Evolutionary conservation across 1,140 invertebrate species (phyloP).

Genomic region (Ceratitis capitata): DNA sequence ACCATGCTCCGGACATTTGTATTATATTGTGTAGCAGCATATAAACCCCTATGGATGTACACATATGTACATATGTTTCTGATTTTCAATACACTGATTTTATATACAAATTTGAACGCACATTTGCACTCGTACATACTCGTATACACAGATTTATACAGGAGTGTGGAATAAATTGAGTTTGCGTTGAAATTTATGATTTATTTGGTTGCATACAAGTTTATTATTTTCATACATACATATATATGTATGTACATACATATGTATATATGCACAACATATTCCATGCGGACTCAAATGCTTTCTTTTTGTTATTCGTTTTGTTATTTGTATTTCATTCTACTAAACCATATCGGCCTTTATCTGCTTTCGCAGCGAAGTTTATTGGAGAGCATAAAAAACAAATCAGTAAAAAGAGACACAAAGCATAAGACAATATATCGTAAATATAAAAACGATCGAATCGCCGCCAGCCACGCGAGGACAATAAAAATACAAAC

Average conservation of each 20-base stretch:
- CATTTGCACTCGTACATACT: neutral
- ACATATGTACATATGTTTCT: too few relatives aligned
- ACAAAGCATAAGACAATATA: too few relatives aligned
- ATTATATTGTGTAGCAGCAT: too few relatives aligned
- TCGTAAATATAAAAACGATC: neutral
- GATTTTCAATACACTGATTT: too few relatives aligned
- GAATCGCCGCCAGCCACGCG: neutral
- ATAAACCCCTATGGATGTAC: neutral
- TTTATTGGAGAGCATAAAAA: neutral
- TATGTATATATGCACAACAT: too few relatives aligned
- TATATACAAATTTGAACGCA: neutral
- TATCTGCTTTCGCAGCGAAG: neutral
- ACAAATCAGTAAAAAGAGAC: neutral
- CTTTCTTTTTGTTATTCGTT: neutral
- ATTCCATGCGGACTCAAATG: neutral
- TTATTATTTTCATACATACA: neutral
- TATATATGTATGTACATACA: too few relatives aligned
- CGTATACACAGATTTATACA: neutral
- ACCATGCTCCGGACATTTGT: too few relatives aligned
- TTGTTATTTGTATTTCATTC: too few relatives aligned
- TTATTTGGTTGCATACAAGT: neutral
- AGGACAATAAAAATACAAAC: neutral
- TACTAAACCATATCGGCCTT: neutral
- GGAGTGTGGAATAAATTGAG: neutral
- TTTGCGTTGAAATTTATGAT: constrained; percentile 16